Conservation (phyloP, 2,797 vertebrate genomes). For the Eidolon dupreanum region DNA sequence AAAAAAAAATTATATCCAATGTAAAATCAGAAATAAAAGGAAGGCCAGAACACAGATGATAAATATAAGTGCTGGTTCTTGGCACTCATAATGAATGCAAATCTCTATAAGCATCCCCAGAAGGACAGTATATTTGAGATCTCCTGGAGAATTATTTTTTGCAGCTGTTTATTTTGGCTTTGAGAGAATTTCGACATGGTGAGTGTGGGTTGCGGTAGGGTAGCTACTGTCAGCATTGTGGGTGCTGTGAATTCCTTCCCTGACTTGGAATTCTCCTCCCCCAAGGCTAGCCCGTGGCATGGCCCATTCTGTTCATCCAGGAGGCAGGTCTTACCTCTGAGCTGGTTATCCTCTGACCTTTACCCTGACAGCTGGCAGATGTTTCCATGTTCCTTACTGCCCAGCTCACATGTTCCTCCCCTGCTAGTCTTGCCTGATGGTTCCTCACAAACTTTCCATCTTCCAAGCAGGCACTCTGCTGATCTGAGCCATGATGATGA, state of each 20-base stretch:
- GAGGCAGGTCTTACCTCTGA: background rate
- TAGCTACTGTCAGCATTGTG: background rate
- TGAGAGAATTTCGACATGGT: background rate
- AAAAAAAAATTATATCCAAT: background rate
- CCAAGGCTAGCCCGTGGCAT: background rate
- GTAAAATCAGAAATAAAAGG: slow-evolving; percentile 33
- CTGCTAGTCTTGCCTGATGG: background rate
- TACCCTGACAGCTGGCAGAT: background rate
- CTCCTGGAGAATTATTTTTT: background rate
- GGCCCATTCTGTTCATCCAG: background rate
- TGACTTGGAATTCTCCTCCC: background rate
- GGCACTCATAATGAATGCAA: background rate
- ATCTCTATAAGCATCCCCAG: background rate
- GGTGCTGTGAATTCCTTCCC: background rate
- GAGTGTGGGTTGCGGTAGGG: background rate
- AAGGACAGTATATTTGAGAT: background rate
- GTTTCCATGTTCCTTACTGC: background rate
- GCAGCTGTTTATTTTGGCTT: slow-evolving; percentile 8
- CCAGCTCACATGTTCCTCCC: background rate
- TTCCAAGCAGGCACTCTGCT: background rate
- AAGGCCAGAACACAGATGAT: background rate
- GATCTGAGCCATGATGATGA: background rate
- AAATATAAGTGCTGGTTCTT: background rate
- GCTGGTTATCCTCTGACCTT: background rate
- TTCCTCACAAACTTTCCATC: background rate